A percentile compares a stretch with the other conserved stretches of the same genome.
Conservation (phyloP, 2,888 invertebrate genomes). For the Pandemis corylana region DNA sequence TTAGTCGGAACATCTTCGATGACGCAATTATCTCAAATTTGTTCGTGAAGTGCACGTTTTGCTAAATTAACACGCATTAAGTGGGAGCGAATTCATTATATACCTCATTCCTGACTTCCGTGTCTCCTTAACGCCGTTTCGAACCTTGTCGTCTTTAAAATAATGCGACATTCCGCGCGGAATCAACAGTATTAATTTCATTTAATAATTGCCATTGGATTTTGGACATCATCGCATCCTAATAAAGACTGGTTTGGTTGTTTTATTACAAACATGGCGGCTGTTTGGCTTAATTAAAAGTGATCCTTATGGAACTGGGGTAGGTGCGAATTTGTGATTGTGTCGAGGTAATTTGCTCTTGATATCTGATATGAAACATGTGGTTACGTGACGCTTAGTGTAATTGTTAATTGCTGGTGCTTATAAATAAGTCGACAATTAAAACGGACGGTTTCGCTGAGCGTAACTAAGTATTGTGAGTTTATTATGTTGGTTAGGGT, state of each 20-base stretch:
- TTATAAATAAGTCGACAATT: conserved; percentile 24
- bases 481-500: not conserved
- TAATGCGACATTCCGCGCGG: conserved; percentile 29
- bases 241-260: conserved; percentile 37
- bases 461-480: conserved; percentile 3
- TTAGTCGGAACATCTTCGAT: conserved; percentile 38
- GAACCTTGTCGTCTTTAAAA: conserved; percentile 21
- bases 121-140: conserved; percentile 18
- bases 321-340: conserved; percentile 34
- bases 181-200: conserved; percentile 36
- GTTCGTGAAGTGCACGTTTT: conserved; percentile 48
- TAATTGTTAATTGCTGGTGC: conserved; percentile 35
- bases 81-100: conserved; percentile 44
- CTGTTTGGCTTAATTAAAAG: conserved; percentile 21
- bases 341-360: conserved; percentile 27
- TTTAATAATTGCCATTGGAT: conserved; percentile 33
- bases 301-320: conserved; percentile 32
- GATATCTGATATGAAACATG: conserved; percentile 37
- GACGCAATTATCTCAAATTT: conserved; percentile 43
- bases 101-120: conserved; percentile 45
- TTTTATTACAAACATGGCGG: conserved; percentile 22
- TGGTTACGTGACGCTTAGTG: conserved; percentile 37
- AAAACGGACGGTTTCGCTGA: conserved; percentile 6
- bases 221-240: conserved; percentile 38
- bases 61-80: conserved; percentile 50